A percentile compares a stretch with the other conserved stretches of the same genome.
Conservation (phyloP, 1,140 invertebrate genomes). For the Achatina immaculata region DNA sequence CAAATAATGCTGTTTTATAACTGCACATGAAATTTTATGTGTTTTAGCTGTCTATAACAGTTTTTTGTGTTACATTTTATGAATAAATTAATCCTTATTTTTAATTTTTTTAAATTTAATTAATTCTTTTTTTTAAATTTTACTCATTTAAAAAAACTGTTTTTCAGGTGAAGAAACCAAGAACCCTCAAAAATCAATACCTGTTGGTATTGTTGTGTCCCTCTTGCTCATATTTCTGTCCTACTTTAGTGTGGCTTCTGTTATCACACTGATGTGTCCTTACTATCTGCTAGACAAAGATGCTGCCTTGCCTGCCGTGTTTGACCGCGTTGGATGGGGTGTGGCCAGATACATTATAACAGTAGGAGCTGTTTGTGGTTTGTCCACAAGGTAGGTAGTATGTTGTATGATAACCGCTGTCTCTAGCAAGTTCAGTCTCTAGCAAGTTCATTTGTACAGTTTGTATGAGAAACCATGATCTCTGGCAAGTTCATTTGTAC, state of each 20-base stretch:
- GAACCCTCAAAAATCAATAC: conserved; percentile 89
- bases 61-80: no score
- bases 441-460: no score
- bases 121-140: background rate
- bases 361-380: conserved; percentile 77
- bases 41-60: no score
- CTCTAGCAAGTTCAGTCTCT: no score
- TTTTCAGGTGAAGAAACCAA: conserved; percentile 82
- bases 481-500: no score
- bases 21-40: no score
- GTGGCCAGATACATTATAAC: conserved; percentile 83
- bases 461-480: no score
- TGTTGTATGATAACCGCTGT: no score
- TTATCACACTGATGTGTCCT: conserved; percentile 91
- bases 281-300: conserved; percentile 86
- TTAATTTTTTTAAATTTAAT: no score
- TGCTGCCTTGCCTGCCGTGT: conserved; percentile 87
- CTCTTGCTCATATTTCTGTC: conserved; percentile 83
- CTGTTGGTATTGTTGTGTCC: conserved; percentile 86
- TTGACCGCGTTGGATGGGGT: conserved; percentile 77
- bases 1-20: no score
- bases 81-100: no score
- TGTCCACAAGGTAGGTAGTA: conserved; percentile 68
- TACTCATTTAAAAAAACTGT: conserved; percentile 39
- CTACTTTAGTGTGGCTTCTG: conserved; percentile 87